A percentile compares a stretch with the other conserved stretches of the same genome.
Evolutionary conservation across 2,113 vertebrate species (phyloP).

Genomic region (Chunga burmeisteri): DNA sequence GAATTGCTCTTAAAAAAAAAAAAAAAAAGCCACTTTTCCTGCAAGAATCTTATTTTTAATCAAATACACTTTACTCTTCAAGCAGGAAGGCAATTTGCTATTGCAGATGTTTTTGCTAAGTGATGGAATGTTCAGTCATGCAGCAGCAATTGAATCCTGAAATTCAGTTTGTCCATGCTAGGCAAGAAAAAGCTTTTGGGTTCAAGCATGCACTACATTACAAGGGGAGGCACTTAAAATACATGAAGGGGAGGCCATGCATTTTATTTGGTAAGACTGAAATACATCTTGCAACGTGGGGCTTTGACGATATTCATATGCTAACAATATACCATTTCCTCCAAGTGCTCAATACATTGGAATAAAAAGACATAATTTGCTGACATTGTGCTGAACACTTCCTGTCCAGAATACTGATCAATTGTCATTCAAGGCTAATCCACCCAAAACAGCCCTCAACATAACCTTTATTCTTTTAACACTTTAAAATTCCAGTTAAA

Average conservation of each 20-base stretch:
- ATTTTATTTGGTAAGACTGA: constrained; percentile 63
- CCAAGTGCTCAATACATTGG: constrained; percentile 44
- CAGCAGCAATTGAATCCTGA: background rate
- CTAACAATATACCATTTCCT: constrained; percentile 75
- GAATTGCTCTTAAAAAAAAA: background rate
- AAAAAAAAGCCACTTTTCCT: background rate
- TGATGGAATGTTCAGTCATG: constrained; percentile 43
- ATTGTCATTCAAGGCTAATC: constrained; percentile 46
- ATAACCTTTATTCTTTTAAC: constrained; percentile 67
- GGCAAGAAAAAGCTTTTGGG: constrained; percentile 18
- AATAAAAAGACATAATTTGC: constrained; percentile 76
- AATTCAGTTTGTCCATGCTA: constrained; percentile 7
- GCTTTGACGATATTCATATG: constrained; percentile 78
- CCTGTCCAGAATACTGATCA: constrained; percentile 70
- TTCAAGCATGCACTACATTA: constrained; percentile 1
- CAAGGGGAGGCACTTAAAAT: constrained; percentile 23
- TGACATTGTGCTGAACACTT: constrained; percentile 58
- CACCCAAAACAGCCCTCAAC: constrained; percentile 30
- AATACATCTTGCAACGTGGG: constrained; percentile 58
- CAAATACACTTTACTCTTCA: constrained; percentile 12
- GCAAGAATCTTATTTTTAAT: constrained; percentile 23
- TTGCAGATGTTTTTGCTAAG: constrained; percentile 50
- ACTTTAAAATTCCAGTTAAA: constrained; percentile 71
- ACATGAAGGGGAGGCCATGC: background rate
- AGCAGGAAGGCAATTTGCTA: constrained; percentile 39